phyloP scores from a whole-genome alignment of 2,113 vertebrate species.

The Stictonetta naevosa region DNA sequence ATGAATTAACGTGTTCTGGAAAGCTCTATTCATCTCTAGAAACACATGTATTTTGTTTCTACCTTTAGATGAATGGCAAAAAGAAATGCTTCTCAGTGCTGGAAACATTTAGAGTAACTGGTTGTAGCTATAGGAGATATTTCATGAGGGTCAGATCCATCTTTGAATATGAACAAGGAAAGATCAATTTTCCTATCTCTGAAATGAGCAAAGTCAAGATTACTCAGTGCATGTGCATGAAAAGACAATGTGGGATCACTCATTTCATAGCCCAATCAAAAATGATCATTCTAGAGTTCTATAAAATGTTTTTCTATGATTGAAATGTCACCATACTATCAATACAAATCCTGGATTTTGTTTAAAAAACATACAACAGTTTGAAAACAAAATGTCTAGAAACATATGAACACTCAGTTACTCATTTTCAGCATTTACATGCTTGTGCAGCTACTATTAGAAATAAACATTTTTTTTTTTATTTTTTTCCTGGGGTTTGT shows the following conservation, averaged over 20 bases:
- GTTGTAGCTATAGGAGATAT: background rate
- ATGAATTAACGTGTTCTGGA: background rate
- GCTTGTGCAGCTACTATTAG: conserved; percentile 46
- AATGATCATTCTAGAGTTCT: background rate
- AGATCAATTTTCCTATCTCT: background rate
- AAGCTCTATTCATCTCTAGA: background rate
- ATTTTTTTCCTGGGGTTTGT: background rate
- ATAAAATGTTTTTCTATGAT: background rate
- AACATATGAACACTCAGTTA: background rate
- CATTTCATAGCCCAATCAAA: background rate
- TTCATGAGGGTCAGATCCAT: background rate
- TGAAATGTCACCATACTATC: background rate
- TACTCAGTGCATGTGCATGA: background rate
- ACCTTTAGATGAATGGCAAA: background rate
- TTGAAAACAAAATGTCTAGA: conserved; percentile 17
- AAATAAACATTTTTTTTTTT: background rate
- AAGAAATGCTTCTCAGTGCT: background rate
- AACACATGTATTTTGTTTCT: background rate
- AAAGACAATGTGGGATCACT: background rate
- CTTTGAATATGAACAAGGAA: background rate
- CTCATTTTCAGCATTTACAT: background rate
- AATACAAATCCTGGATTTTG: background rate
- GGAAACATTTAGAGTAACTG: background rate
- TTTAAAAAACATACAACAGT: background rate
- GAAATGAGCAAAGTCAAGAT: background rate